Conservation (phyloP, 2,113 vertebrate species). For the Corvus cornix region DNA sequence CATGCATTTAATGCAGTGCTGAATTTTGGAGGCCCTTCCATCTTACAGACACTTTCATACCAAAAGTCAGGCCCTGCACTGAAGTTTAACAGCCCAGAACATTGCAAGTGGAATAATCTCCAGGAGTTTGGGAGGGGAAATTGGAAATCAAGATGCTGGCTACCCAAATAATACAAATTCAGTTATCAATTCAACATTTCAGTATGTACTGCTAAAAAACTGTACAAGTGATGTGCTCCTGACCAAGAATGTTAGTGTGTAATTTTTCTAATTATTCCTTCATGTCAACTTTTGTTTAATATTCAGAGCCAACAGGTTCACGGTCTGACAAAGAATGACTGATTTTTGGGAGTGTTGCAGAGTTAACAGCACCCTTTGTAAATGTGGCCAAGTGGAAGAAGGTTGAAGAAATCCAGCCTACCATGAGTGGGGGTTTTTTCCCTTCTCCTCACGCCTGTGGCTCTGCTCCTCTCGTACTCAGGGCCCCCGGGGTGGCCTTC, state of each 20-base stretch:
- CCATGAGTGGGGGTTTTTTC: constrained; percentile 89
- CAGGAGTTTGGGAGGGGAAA: neutral
- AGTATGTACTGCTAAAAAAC: neutral
- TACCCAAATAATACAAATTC: neutral
- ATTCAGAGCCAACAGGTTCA: neutral
- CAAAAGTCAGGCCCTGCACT: neutral
- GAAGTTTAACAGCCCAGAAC: neutral
- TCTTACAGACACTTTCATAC: neutral
- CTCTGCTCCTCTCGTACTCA: constrained; percentile 81
- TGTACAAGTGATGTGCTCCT: neutral
- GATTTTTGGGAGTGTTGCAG: neutral
- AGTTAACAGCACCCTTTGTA: neutral
- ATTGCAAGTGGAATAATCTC: neutral
- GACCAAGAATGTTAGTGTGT: neutral
- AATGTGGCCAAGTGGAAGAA: neutral
- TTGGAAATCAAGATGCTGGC: neutral
- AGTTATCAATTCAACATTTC: neutral
- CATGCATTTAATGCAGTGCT: neutral
- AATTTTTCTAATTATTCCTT: neutral
- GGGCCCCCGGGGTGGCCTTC: constrained; percentile 72
- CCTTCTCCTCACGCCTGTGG: constrained; percentile 82
- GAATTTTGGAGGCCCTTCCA: neutral
- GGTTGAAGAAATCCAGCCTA: constrained; percentile 38
- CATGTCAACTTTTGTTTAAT: neutral
- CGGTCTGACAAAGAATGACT: no score